These are phyloP conservation scores for Zaprionus obscuricornis DNA, from an alignment of 2,888 invertebrate genomes.

Conservation along the genomic window DNA sequence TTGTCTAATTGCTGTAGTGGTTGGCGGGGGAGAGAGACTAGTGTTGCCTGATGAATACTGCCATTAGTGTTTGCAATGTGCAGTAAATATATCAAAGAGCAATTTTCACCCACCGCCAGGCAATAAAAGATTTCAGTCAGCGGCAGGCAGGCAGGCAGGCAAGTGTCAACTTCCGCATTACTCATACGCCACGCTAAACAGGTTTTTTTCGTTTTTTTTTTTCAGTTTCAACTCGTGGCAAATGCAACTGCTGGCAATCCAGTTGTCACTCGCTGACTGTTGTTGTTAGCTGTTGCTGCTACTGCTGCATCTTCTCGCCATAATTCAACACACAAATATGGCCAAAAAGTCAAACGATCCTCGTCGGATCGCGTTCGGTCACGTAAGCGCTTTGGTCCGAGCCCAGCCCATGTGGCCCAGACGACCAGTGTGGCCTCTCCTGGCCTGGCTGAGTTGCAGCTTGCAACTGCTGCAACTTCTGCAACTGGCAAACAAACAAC, in stretches of 20 bases:
- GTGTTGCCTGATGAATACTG: conserved; percentile 42
- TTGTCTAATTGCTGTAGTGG: conserved; percentile 34
- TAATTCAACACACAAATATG: conserved; percentile 73
- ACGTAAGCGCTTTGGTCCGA: conserved; percentile 61
- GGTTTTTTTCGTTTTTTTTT: conserved; percentile 46
- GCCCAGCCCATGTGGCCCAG: conserved; percentile 66
- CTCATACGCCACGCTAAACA: conserved; percentile 64
- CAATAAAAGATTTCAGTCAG: neutral
- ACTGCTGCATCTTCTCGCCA: conserved; percentile 68
- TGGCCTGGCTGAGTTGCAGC: no score
- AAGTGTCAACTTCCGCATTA: conserved; percentile 78
- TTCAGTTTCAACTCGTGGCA: no score
- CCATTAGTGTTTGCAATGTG: conserved; percentile 57
- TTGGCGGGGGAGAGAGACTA: neutral
- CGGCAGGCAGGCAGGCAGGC: conserved; percentile 30
- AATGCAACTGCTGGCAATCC: no score
- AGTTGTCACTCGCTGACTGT: conserved; percentile 9
- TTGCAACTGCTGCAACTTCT: neutral
- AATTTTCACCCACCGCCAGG: conserved; percentile 64
- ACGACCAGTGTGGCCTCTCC: conserved; percentile 15
- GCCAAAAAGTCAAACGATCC: conserved; percentile 74
- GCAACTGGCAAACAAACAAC: conserved; percentile 58
- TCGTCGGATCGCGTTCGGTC: conserved; percentile 42
- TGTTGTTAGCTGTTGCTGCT: conserved; percentile 21
- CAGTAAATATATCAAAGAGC: conserved; percentile 65